Base-by-base conservation (phyloP, 2,888 invertebrate species). In the Apamea anceps region DNA sequence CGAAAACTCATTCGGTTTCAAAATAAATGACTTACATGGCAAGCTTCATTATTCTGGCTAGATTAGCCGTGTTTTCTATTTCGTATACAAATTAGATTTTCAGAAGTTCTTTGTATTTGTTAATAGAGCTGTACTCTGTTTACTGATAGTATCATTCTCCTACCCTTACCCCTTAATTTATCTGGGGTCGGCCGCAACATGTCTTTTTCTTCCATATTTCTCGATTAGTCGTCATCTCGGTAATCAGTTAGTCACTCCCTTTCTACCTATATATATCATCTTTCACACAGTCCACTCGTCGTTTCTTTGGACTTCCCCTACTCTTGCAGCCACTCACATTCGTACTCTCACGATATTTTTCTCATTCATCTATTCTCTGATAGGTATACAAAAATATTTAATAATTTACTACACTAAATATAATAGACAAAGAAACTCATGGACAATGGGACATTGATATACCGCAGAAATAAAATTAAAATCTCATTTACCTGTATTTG, bases 1-100 rank as follows among this genome's bases (percentile, higher is more conserved):
- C 80, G 68, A 72, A 76, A 80, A 77, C 68, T 80, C 62, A 78
- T 82, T 82, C 57, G 65, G 81, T 85, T 86, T 73, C 85, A 74
- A 66, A 90, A 87, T 74, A 84, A 84, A 82, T 63, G 57, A 82
- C 90, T 79, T 85, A 85, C 81, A 89, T 85, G 90, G 90, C 70
- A 83, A 70, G 67, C 66, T 77, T 72, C 82, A 85, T 89, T 87
- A 89, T 79, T 77, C 66, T 57, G 70, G 25, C n/a, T 73, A 67
- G 74, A 90, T 84, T 87, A 85, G 75, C 66, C 75, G 60, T 48
- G 75, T 82, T 78, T 80, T 80, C 63, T 76, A 32, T 65, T 77
- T 87, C 62, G 54, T 77, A n/a, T 51, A 77, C 80, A 79, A 84
- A 84, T 82, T 68, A 72, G 65, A 54, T 68, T 73, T 76, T 72